Conservation (phyloP, 1,140 invertebrate species). For the Hyposmocoma kahamanoa region DNA sequence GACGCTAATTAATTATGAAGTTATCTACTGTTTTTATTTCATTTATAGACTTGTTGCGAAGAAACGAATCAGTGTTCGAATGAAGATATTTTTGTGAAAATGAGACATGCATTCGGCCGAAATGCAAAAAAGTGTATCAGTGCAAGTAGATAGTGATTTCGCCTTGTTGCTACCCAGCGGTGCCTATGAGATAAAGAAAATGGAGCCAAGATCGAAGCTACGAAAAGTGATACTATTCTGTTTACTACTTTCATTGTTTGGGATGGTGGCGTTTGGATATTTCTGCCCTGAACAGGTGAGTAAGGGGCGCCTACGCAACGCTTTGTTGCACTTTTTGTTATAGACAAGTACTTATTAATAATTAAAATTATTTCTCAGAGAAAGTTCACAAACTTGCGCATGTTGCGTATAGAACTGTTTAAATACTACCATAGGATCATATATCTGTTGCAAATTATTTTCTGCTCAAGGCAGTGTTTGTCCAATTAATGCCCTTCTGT, state of each 20-base stretch:
- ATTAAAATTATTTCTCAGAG: no score
- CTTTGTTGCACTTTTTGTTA: no score
- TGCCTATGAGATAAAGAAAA: conserved; percentile 84
- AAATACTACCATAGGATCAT: no score
- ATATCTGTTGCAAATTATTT: no score
- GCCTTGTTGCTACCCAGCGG: conserved; percentile 79
- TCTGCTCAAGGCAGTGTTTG: no score
- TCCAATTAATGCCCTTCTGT: no score
- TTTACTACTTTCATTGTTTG: conserved; percentile 83
- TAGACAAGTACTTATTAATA: no score
- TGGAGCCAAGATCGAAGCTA: conserved; percentile 83
- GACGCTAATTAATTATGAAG: conserved; percentile 37
- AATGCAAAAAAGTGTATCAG: conserved; percentile 83
- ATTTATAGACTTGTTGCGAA: conserved; percentile 10
- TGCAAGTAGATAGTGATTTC: conserved; percentile 85
- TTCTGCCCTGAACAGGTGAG: conserved; percentile 88
- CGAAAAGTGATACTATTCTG: conserved; percentile 85
- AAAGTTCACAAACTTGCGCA: no score
- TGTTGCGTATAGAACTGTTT: no score
- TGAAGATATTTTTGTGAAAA: conserved; percentile 60
- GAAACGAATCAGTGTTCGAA: conserved; percentile 26
- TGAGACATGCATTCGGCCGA: conserved; percentile 73
- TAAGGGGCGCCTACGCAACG: background rate
- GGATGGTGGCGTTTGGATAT: conserved; percentile 90
- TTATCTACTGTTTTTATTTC: conserved; percentile 18